phyloP scores from a whole-genome alignment of 2,797 vertebrate genomes.

The Enteromius paludinosus region DNA sequence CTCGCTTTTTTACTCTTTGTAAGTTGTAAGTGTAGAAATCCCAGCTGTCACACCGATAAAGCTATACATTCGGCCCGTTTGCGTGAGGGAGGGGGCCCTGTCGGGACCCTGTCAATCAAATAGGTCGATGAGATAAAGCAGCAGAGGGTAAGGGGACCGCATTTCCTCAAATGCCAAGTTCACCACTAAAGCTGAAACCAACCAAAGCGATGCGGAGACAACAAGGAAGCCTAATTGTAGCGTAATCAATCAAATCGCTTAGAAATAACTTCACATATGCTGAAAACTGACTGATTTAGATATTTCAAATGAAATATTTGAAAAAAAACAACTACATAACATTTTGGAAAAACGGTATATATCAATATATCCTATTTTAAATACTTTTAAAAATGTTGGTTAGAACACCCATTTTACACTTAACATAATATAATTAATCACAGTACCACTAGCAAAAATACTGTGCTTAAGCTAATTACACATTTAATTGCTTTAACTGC shows the following conservation, averaged over 20 bases:
- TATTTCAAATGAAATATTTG: not conserved
- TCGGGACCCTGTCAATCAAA: constrained; percentile 87
- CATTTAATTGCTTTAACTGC: not conserved
- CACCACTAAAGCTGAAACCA: constrained; percentile 72
- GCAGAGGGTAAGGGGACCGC: constrained; percentile 61
- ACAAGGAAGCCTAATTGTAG: constrained; percentile 13
- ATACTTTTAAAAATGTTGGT: not conserved
- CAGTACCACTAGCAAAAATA: not conserved
- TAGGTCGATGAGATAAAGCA: constrained; percentile 67
- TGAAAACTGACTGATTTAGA: constrained; percentile 13
- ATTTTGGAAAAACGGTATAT: not conserved
- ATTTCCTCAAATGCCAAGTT: constrained; percentile 82
- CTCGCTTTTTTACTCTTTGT: constrained; percentile 72
- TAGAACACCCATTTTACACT: not conserved
- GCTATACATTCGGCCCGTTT: constrained; percentile 75
- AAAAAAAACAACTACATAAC: not conserved
- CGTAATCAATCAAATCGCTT: not conserved
- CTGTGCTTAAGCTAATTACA: not conserved
- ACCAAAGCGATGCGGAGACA: constrained; percentile 47
- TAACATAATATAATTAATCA: not conserved
- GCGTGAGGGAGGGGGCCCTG: constrained; percentile 72
- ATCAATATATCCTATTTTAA: not conserved
- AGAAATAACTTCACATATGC: not conserved
- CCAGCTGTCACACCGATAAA: constrained; percentile 76
- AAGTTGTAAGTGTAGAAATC: constrained; percentile 69